Conservation (phyloP, 1,140 invertebrate species). For the Drosophila murphyi region DNA sequence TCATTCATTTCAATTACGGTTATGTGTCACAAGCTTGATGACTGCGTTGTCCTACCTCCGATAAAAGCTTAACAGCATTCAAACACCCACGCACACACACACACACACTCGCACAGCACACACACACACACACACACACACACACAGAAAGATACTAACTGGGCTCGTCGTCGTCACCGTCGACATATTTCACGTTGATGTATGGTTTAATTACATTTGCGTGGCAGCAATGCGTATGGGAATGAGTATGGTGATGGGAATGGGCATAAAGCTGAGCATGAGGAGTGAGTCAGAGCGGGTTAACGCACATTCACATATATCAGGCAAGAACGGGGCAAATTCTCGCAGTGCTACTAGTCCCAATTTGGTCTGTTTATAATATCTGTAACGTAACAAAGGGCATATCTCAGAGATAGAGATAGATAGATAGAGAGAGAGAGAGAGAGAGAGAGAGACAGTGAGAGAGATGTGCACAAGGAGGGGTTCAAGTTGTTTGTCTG, state of each 20-base stretch:
- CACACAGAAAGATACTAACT: slow-evolving; percentile 24
- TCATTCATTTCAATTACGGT: slow-evolving; percentile 35
- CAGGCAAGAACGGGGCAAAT: slow-evolving; percentile 10
- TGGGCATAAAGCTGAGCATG: neutral
- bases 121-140: slow-evolving; percentile 11
- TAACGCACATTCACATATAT: slow-evolving; percentile 8
- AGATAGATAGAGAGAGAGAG: neutral
- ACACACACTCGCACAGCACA: slow-evolving; percentile 7
- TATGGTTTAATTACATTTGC: slow-evolving; percentile 83
- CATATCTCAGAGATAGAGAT: neutral
- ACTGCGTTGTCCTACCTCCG: slow-evolving; percentile 23
- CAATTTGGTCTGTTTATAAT: slow-evolving; percentile 41
- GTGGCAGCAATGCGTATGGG: slow-evolving; percentile 52
- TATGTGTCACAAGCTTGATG: slow-evolving; percentile 30
- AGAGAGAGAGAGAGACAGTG: neutral
- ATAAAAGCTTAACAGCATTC: slow-evolving; percentile 31
- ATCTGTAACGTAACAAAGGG: slow-evolving; percentile 11
- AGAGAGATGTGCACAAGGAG: neutral
- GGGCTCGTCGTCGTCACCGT: slow-evolving; percentile 50
- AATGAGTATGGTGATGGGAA: neutral
- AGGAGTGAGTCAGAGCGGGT: neutral
- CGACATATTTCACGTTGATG: slow-evolving; percentile 83
- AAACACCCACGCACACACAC: slow-evolving; percentile 9
- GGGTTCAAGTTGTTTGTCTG: slow-evolving; percentile 1
- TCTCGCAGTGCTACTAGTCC: slow-evolving; percentile 21